These are phyloP conservation scores for Chionomys nivalis DNA, from an alignment of 2,113 vertebrate genomes.

Conservation along the genomic window DNA sequence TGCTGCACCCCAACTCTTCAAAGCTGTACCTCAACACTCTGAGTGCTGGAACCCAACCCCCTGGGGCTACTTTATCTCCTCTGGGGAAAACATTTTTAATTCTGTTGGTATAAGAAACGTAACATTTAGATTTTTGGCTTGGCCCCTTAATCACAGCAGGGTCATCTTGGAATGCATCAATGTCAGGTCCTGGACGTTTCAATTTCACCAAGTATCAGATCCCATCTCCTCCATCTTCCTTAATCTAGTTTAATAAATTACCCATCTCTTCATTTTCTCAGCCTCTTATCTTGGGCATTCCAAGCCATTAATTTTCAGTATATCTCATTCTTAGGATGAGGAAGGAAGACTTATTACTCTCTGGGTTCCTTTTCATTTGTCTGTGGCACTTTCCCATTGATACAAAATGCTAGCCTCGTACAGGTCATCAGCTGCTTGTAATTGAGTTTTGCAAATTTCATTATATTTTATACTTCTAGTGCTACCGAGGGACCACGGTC, in stretches of 20 bases:
- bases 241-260: slow-evolving; percentile 62
- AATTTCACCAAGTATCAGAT: slow-evolving; percentile 51
- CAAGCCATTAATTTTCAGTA: slow-evolving; percentile 66
- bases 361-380: neutral
- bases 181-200: slow-evolving; percentile 61
- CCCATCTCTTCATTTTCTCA: slow-evolving; percentile 57
- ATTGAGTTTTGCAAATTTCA: neutral
- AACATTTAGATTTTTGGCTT: slow-evolving; percentile 28
- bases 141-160: slow-evolving; percentile 13
- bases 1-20: neutral
- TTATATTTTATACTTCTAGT: neutral
- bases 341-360: slow-evolving; percentile 35
- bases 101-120: slow-evolving; percentile 45
- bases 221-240: slow-evolving; percentile 65
- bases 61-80: slow-evolving; percentile 21
- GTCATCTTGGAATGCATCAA: slow-evolving; percentile 17
- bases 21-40: neutral
- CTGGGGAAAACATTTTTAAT: slow-evolving; percentile 41
- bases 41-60: neutral
- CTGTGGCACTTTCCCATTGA: neutral
- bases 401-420: neutral
- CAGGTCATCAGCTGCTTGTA: neutral
- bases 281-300: slow-evolving; percentile 57
- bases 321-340: slow-evolving; percentile 57
- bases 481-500: neutral